Evolutionary conservation across 2,888 invertebrate genomes (phyloP).

Genomic region (Drosophila histrio): DNA sequence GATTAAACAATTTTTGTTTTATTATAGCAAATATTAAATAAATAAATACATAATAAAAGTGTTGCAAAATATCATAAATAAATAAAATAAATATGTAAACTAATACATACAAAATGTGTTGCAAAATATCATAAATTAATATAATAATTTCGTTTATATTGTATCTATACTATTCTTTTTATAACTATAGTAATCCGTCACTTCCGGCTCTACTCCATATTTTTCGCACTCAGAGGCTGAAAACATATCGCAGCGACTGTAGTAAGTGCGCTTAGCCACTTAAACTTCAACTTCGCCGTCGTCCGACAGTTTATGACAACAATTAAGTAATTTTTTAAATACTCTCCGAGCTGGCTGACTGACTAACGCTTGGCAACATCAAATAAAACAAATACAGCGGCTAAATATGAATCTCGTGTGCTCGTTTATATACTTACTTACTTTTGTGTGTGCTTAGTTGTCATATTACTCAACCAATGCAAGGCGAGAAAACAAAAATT

Average conservation of each 20-base stretch:
- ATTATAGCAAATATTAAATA: no score
- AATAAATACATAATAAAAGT: no score
- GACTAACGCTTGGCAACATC: slow-evolving; percentile 57
- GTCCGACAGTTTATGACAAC: slow-evolving; percentile 71
- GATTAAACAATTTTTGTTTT: no score
- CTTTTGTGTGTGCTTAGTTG: slow-evolving; percentile 27
- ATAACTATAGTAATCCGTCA: no score
- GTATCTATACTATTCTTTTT: no score
- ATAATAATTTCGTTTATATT: no score
- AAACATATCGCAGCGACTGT: slow-evolving; percentile 46
- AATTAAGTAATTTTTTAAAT: slow-evolving; percentile 78
- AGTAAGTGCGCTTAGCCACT: slow-evolving; percentile 46
- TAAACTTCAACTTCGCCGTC: slow-evolving; percentile 46
- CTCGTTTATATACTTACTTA: slow-evolving; percentile 29
- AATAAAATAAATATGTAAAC: no score
- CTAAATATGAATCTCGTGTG: slow-evolving; percentile 52
- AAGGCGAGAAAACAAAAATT: slow-evolving; percentile 40
- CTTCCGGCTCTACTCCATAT: neutral
- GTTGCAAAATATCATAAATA: no score
- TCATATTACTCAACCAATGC: slow-evolving; percentile 63
- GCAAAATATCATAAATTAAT: no score
- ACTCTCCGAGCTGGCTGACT: slow-evolving; percentile 56
- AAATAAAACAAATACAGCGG: slow-evolving; percentile 47
- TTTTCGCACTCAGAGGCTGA: neutral
- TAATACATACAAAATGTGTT: no score